Conservation (phyloP, 2,888 invertebrate genomes). For the Melanophora roralis region DNA sequence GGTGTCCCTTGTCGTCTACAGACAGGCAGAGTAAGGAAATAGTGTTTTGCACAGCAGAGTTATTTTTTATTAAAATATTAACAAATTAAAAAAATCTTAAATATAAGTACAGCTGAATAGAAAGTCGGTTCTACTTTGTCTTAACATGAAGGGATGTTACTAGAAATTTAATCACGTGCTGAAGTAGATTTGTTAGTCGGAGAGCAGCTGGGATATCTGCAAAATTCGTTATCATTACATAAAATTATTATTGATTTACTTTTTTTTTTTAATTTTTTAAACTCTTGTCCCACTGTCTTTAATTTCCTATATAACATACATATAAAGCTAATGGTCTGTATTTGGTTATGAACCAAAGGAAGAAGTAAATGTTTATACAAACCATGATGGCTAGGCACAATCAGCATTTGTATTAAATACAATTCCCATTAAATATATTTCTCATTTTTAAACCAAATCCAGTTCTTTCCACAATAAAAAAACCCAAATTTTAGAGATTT, state of each 20-base stretch:
- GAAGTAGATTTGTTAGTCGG: too few species aligned
- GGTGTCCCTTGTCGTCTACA: conserved; percentile 75
- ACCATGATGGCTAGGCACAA: background rate
- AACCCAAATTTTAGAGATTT: background rate
- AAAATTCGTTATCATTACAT: too few species aligned
- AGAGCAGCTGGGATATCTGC: too few species aligned
- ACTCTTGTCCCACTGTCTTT: background rate
- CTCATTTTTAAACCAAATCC: conserved; percentile 4
- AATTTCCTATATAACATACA: background rate
- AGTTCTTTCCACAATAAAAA: conserved; percentile 1
- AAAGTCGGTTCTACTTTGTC: too few species aligned
- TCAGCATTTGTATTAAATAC: conserved; percentile 20
- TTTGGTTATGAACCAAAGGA: background rate
- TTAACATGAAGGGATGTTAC: too few species aligned
- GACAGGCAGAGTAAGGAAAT: conserved; percentile 61
- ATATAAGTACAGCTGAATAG: too few species aligned
- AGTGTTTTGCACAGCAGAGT: conserved; percentile 26
- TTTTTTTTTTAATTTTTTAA: too few species aligned
- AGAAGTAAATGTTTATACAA: background rate
- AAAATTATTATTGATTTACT: too few species aligned
- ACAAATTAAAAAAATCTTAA: too few species aligned
- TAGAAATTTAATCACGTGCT: too few species aligned
- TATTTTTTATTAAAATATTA: too few species aligned
- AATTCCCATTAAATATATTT: background rate
- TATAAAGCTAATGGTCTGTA: background rate